Evolutionary conservation across 2,888 invertebrate species (phyloP).

Genomic region (Archips xylosteana): DNA sequence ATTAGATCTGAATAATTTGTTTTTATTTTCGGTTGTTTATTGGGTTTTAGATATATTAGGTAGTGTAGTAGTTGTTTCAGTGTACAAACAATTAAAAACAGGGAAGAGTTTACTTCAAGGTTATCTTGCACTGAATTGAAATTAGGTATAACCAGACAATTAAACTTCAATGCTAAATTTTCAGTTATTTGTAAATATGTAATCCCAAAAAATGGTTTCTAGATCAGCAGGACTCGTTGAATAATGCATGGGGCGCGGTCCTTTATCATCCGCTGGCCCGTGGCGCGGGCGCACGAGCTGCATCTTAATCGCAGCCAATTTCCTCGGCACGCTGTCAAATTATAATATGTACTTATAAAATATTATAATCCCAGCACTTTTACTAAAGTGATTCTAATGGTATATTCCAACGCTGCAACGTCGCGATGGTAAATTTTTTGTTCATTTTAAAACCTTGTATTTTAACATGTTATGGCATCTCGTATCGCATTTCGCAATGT

Average conservation of each 20-base stretch:
- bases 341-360: constrained; percentile 38
- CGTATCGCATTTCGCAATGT: constrained; percentile 35
- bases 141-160: too few species aligned
- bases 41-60: too few species aligned
- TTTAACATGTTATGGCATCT: not conserved
- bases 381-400: constrained; percentile 40
- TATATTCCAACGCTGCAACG: constrained; percentile 25
- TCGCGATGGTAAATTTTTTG: constrained; percentile 28
- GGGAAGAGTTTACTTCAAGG: not conserved
- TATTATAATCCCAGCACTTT: constrained; percentile 33
- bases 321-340: constrained; percentile 60
- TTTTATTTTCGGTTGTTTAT: constrained; percentile 19
- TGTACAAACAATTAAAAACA: too few species aligned
- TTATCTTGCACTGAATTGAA: too few species aligned
- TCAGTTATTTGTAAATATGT: constrained; percentile 45
- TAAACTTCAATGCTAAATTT: not conserved
- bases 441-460: constrained; percentile 18
- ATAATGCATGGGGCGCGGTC: constrained; percentile 75
- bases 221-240: constrained; percentile 70
- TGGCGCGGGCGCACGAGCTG: constrained; percentile 76
- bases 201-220: constrained; percentile 64
- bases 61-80: too few species aligned
- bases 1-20: constrained; percentile 43
- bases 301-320: constrained; percentile 75
- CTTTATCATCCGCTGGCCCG: constrained; percentile 73